These are phyloP conservation scores for Danio albolineatus DNA, from an alignment of 2,797 vertebrate genomes.

Conservation along the genomic window DNA sequence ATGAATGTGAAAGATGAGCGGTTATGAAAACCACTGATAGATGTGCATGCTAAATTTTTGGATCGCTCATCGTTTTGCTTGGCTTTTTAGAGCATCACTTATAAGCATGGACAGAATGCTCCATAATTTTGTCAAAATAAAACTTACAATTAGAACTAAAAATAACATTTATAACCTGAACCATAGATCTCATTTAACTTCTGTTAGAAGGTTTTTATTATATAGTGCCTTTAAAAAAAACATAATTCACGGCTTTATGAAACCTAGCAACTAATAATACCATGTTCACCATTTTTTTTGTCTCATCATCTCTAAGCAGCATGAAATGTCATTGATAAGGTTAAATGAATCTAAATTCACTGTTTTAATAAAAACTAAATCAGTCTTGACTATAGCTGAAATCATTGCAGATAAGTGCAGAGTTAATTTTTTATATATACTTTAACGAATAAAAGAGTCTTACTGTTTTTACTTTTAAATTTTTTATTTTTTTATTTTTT, in stretches of 20 bases:
- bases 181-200: neutral
- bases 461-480: too few relatives aligned
- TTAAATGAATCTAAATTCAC: too few relatives aligned
- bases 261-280: neutral
- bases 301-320: too few relatives aligned
- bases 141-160: neutral
- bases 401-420: too few relatives aligned
- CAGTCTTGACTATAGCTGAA: too few relatives aligned
- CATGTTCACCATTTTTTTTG: too few relatives aligned
- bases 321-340: too few relatives aligned
- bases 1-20: neutral
- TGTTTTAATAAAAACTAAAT: too few relatives aligned
- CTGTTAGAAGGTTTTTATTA: neutral
- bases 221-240: neutral
- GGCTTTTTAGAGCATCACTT: neutral
- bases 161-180: slow-evolving; percentile 8
- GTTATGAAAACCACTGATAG: slow-evolving; percentile 23
- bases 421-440: too few relatives aligned
- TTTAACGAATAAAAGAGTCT: too few relatives aligned
- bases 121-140: slow-evolving; percentile 11
- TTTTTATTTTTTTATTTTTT: too few relatives aligned
- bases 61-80: slow-evolving; percentile 8
- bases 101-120: neutral
- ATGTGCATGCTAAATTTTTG: slow-evolving; percentile 16
- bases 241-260: neutral